Evolutionary conservation across 30 jellyfish, hydroid and myxozoan species (phyloP).

Genomic region (Pelagia noctiluca): DNA sequence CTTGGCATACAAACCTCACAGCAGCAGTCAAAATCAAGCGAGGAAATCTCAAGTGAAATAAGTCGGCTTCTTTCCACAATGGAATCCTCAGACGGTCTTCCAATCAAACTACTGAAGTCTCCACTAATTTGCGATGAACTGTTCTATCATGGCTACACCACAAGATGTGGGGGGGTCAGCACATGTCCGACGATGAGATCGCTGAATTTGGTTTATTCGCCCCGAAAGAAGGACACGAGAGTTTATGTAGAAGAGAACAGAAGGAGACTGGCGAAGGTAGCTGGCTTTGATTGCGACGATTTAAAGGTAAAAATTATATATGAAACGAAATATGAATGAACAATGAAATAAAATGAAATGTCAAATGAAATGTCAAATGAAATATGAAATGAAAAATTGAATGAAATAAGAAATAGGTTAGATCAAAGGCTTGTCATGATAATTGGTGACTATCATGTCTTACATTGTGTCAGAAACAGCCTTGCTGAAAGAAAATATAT

Average conservation of each 20-base stretch:
- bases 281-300: conserved; percentile 36
- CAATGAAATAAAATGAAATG: too few species aligned
- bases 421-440: too few species aligned
- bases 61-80: conserved; percentile 5
- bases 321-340: too few species aligned
- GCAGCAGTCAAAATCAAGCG: conserved; percentile 4
- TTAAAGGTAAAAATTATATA: conserved; percentile 65
- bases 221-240: conserved; percentile 68
- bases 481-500: too few species aligned
- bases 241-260: conserved; percentile 67
- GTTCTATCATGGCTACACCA: conserved; percentile 72
- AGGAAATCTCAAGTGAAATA: background rate
- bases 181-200: conserved; percentile 72
- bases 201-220: conserved; percentile 49
- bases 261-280: conserved; percentile 60
- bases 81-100: conserved; percentile 56
- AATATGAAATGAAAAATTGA: too few species aligned
- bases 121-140: background rate
- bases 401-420: too few species aligned
- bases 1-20: background rate
- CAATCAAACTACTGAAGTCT: conserved; percentile 49
- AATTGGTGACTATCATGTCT: too few species aligned
- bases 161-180: conserved; percentile 74
- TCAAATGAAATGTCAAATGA: too few species aligned
- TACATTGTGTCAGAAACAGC: too few species aligned